Conservation (phyloP, 1,140 invertebrate species). For the Bilobella aurantiaca region DNA sequence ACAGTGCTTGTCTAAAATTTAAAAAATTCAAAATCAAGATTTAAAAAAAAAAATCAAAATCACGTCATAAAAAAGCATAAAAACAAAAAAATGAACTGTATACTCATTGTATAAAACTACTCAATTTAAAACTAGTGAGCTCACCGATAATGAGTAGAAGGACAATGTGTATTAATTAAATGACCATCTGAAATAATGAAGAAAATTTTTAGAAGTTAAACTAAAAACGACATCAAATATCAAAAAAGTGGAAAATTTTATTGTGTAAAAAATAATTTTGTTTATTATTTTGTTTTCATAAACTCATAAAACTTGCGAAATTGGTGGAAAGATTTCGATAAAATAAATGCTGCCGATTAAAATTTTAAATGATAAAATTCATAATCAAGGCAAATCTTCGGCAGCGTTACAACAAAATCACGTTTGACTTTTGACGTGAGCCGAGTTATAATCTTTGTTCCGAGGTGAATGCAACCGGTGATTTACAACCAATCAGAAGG, state of each 20-base stretch:
- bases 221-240: too few species aligned
- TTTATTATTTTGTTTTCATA: too few species aligned
- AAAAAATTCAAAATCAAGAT: too few species aligned
- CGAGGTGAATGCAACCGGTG: background rate
- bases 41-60: constrained; percentile 9
- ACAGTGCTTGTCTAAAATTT: constrained; percentile 65
- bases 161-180: constrained; percentile 92
- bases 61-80: background rate
- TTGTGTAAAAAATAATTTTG: too few species aligned
- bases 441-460: too few species aligned
- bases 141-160: constrained; percentile 68
- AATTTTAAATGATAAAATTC: background rate
- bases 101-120: background rate
- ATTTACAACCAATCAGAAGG: background rate
- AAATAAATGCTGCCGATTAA: too few species aligned
- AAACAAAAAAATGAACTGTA: background rate
- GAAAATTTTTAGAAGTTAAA: too few species aligned
- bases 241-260: too few species aligned
- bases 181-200: constrained; percentile 67
- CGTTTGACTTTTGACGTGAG: too few species aligned
- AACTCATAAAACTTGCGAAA: too few species aligned
- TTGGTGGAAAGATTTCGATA: too few species aligned
- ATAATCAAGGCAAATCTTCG: background rate
- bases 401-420: too few species aligned
- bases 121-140: constrained; percentile 19